Evolutionary conservation across 2,888 invertebrate species (phyloP).

Genomic region (Rugalucina vietnamica): DNA sequence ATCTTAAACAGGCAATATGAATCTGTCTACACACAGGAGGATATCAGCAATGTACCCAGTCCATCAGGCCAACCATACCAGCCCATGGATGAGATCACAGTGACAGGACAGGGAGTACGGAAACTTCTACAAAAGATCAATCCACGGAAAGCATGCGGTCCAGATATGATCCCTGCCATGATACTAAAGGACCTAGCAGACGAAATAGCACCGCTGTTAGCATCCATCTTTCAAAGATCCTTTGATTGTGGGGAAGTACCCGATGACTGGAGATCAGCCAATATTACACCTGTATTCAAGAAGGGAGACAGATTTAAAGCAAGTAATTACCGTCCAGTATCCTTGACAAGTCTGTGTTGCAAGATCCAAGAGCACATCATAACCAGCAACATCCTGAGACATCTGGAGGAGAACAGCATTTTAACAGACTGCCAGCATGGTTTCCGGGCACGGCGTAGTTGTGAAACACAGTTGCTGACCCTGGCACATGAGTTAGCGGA

Average conservation of each 20-base stretch:
- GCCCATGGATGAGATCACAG: background rate
- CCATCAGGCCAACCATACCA: background rate
- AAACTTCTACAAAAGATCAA: background rate
- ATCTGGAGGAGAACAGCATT: background rate
- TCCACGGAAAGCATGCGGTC: no score
- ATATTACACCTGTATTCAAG: background rate
- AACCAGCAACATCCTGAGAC: background rate
- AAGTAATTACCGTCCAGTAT: background rate
- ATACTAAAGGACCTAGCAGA: background rate
- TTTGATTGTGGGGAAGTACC: background rate
- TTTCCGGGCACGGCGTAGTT: background rate
- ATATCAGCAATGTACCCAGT: background rate
- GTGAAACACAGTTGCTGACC: background rate
- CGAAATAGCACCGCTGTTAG: background rate
- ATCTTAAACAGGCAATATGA: slow-evolving; percentile 1
- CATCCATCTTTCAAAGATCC: background rate
- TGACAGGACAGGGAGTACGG: background rate
- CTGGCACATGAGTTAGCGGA: background rate
- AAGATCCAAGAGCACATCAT: background rate
- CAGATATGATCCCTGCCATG: no score
- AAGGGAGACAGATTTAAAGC: background rate
- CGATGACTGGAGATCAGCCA: background rate
- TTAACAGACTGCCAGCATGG: background rate
- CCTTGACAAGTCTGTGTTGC: background rate
- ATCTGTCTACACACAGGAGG: background rate